phyloP scores from a whole-genome alignment of 2,888 invertebrate genomes.

The Cephus pygmeus region DNA sequence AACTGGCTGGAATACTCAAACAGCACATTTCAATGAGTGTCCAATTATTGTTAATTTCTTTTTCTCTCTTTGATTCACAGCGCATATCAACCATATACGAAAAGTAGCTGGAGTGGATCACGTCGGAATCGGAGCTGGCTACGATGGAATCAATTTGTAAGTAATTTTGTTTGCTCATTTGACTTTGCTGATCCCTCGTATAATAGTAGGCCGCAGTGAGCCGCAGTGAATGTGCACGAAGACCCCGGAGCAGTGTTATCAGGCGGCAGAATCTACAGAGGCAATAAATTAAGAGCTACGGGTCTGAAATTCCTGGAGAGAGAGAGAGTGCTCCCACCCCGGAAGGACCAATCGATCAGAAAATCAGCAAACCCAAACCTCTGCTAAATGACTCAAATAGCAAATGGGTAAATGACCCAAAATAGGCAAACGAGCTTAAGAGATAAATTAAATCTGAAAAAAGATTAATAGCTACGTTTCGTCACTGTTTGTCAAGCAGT shows the following conservation, averaged over 20 bases:
- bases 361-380: not conserved
- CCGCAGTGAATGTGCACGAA: not conserved
- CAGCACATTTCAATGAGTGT: not conserved
- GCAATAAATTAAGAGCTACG: not conserved
- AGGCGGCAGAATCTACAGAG: not conserved
- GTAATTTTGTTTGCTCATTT: slow-evolving; percentile 62
- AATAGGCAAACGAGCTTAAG: not conserved
- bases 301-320: not conserved
- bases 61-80: slow-evolving; percentile 68
- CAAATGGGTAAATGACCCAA: not conserved
- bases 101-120: slow-evolving; percentile 88
- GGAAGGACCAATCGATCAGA: not conserved
- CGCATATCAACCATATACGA: slow-evolving; percentile 90
- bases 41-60: not conserved
- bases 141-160: slow-evolving; percentile 92
- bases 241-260: not conserved
- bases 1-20: not conserved
- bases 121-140: slow-evolving; percentile 89
- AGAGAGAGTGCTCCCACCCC: not conserved
- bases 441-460: not conserved
- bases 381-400: not conserved
- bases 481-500: not conserved
- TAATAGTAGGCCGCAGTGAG: not conserved
- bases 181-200: not conserved
- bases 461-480: not conserved